These are phyloP conservation scores for Oscheius sp. DNA, from an alignment of 2,888 invertebrate species.

Conservation along the genomic window DNA sequence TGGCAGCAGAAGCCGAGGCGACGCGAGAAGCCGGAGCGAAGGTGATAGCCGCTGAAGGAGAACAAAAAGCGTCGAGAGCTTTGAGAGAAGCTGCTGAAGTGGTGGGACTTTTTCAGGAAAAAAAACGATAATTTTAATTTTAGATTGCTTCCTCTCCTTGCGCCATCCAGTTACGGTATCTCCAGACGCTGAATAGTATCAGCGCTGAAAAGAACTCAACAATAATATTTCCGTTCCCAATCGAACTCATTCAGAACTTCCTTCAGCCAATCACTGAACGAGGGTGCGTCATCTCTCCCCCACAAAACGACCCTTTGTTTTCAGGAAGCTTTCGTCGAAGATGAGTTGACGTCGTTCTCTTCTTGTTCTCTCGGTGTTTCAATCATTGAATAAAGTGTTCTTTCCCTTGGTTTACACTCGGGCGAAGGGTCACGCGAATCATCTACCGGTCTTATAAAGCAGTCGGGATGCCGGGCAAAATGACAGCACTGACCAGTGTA, in stretches of 20 bases:
- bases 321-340: conserved; percentile 12
- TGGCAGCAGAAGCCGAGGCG: conserved; percentile 66
- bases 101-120: too few relatives aligned
- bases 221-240: conserved; percentile 90
- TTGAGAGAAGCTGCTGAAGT: conserved; percentile 86
- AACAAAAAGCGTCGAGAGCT: conserved; percentile 80
- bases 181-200: conserved; percentile 82
- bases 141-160: conserved; percentile 82
- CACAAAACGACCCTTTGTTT: not conserved
- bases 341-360: conserved; percentile 7
- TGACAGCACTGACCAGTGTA: too few relatives aligned
- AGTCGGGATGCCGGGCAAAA: not conserved
- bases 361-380: not conserved
- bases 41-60: conserved; percentile 74
- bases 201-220: conserved; percentile 98
- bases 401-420: conserved; percentile 15
- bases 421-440: conserved; percentile 6
- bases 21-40: conserved; percentile 63
- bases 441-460: not conserved
- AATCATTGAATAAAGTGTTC: not conserved
- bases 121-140: too few relatives aligned
- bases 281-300: not conserved
- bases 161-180: conserved; percentile 77
- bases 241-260: conserved; percentile 76
- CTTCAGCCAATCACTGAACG: conserved; percentile 20